Evolutionary conservation across 1,140 invertebrate species (phyloP), one percentile per base, ranked within the genome.

Genomic region (Microplitis mediator): DNA sequence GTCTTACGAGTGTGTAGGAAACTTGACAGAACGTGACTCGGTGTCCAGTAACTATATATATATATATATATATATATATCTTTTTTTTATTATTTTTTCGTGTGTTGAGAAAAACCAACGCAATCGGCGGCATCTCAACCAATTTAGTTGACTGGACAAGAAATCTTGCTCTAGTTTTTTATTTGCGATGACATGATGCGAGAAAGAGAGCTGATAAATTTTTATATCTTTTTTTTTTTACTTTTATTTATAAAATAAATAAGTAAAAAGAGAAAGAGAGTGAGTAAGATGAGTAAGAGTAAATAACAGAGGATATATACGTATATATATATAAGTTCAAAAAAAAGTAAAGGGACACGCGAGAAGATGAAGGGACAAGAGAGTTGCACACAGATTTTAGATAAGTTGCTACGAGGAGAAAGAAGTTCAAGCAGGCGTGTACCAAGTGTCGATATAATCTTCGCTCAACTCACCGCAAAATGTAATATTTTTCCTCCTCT

Each of bases 371-470:
- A 56, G 35, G 52, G 36, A 52, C 63, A 66, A 72, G 71, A 72
- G 64, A 67, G 63, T 66, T 67, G 54, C 52, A 67, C 56, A 72
- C 71, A 67, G 71, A 72, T 72, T 72, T 23, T 16, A 72, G 71
- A 72, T 72, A 72, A 71, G 54, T 54, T 58, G 50, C 50, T 31
- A 67, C 64, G 36, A 67, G 64, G 35, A 60, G 65, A 72, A 61
- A 66, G 64, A 72, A 67, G 56, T 67, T 35, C 71, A 9, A 50
- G 35, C 71, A 72, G 64, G 71, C 64, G 71, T 72, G 64, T 72
- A 72, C 71, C 71, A 51, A 67, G 64, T 72, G 64, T 35, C 71
- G 71, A 72, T 72, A 72, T 72, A 72, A 72, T 72, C 71, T 72
- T 72, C 8, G 39, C 63, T 62, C 54, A 36, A 56, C 51, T 65